Percentiles rank a stretch among this genome's conserved stretches.
Evolutionary conservation across 2,888 invertebrate species (phyloP).

Genomic region (Microplitis deprimator): DNA sequence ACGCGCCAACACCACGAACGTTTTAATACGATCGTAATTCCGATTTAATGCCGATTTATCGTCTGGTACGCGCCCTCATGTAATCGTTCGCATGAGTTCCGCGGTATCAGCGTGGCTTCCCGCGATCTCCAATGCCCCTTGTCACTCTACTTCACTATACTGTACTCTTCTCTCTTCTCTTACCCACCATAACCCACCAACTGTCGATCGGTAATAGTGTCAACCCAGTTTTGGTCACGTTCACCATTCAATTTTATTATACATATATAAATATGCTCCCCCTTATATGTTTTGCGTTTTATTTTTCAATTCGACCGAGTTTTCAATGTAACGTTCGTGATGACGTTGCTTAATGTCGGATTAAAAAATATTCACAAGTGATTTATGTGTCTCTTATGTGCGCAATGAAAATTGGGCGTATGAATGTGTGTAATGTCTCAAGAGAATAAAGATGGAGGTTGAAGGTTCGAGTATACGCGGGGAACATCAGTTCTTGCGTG

Average conservation of each 20-base stretch:
- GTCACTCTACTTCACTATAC: background rate
- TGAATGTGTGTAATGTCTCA: background rate
- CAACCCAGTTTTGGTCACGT: conserved; percentile 64
- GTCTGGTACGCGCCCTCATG: conserved; percentile 44
- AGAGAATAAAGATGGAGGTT: background rate
- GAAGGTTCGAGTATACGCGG: background rate
- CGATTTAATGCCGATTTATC: conserved; percentile 68
- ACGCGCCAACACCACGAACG: conserved; percentile 59
- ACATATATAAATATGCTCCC: conserved; percentile 57
- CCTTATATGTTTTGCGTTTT: background rate
- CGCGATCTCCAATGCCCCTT: conserved; percentile 10
- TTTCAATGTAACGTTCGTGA: conserved; percentile 46
- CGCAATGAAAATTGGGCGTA: background rate
- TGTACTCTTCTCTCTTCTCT: conserved; percentile 36
- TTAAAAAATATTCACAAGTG: conserved; percentile 42
- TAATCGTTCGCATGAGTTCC: conserved; percentile 9
- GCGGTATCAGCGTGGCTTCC: conserved; percentile 27
- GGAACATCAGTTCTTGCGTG: background rate
- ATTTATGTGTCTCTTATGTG: conserved; percentile 43
- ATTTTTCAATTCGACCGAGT: conserved; percentile 54
- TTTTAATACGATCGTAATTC: conserved; percentile 65
- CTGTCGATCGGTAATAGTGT: conserved; percentile 59
- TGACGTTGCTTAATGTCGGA: conserved; percentile 45
- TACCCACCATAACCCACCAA: background rate
- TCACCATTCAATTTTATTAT: conserved; percentile 39